Evolutionary conservation across 64 coral and sea anemone genomes (phyloP), one percentile per base, ranked within the genome.

Genomic region (Actinia equina): DNA sequence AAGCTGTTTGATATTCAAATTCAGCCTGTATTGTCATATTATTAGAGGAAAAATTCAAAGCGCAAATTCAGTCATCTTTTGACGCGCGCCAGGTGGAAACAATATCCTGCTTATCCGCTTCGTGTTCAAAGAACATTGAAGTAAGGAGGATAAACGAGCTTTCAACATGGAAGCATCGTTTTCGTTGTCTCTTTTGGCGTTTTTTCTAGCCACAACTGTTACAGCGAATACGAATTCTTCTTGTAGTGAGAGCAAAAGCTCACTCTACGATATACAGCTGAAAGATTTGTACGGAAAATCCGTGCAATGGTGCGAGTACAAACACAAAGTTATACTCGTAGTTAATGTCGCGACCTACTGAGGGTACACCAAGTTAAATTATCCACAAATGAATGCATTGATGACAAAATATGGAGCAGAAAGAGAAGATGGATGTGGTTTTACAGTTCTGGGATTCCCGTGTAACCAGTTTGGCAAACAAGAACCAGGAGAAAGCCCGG

Each of bases 391-490:
- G 90, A 92, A 92, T 92, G 90, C 79, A 87, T 87, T 92, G 65
- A 37, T 87, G 25, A 19, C 70, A 42, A 74, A 64, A 27, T 46
- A 44, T 77, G 70, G 52, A 37, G 18, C 9, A n/a, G 7, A 53
- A 6, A 22, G 45, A 22, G 51, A 26, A n/a, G 25, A 37, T 30
- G 25, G 59, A 18, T 92, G 90, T 58, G 53, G 85, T 14, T 76
- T 92, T 4, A 82, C 62, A 57, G 77, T 92, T n/a, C 85, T 92
- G 3, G 90, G 84, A 7, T 77, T 92, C 17, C 90, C 90, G 1
- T 92, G 90, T 59, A 92, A 92, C 83, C 90, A 92, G 44, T 92
- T 92, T 87, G 90, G 90, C 11, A 41, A 41, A 15, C 90, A 92
- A 87, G 90, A 92, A 44, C 90, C 90, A 6, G 90, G 90, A 42